Evolutionary conservation across 2,797 vertebrate genomes (phyloP), one percentile per base, ranked within the genome.

Genomic region (Acropternis orthonyx): DNA sequence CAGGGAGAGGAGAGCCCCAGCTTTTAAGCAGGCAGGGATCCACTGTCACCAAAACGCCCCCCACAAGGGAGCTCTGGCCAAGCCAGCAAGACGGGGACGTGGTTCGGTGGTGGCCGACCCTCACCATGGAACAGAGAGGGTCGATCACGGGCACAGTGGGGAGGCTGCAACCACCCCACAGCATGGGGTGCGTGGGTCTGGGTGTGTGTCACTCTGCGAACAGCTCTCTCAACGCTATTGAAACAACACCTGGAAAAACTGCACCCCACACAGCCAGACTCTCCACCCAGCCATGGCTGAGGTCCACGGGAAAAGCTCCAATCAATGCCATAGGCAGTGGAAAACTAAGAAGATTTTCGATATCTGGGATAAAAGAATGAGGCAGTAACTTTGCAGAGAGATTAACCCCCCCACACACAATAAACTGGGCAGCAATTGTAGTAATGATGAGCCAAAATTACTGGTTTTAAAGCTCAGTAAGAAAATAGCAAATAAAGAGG

Each of bases 101-200:
- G 15, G 32, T 18, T 72, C 1, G 1, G 13, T 4, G 41, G n/a
- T 18, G 27, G n/a, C 32, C 19, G 10, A 49, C 13, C 30, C 72
- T 61, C 22, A 28, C 30, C 39, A 6, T 1, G 2, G 54, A n/a
- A 39, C 0, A 0, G 65, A 59, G 23, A 28, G 0, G 0, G 54
- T 2, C 2, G 1, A 37, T 27, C 46, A 51, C 19, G 0, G 3
- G 27, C 17, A 36, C 19, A 15, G 27, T 0, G 2, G 32, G 32
- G 36, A 66, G 30, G 52, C 82, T 65, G 77, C 8, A 41, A 32
- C 26, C 43, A 73, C 44, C 34, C 41, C 5, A 0, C 2, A 6
- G 84, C 2, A 1, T 1, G 0, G 3, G 14, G 11, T 5, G 20
- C 0, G 0, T 0, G 7, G 32, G 10, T 17, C 69, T 36, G 79